A percentile compares a stretch with the other conserved stretches of the same genome.
These are phyloP conservation scores for Aurelia coerulea DNA, from an alignment of 30 jellyfish, hydroid and myxozoan genomes.

Conservation along the genomic window DNA sequence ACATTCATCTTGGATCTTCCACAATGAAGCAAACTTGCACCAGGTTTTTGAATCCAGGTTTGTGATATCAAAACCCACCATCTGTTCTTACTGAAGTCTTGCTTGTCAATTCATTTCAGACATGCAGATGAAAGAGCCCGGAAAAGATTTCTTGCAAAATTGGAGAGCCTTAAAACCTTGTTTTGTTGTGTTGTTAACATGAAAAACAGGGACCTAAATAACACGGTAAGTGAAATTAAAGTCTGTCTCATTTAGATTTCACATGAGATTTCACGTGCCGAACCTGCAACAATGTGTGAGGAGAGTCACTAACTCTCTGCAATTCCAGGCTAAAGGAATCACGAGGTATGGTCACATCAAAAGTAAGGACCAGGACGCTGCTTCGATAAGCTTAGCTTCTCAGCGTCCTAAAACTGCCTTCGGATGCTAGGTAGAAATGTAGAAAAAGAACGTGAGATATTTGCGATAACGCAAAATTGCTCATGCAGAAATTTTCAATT, in stretches of 20 bases:
- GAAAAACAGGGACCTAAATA: slow-evolving; percentile 71
- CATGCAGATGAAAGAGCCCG: neutral
- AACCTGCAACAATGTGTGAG: too few species aligned
- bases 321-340: too few species aligned
- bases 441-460: too few species aligned
- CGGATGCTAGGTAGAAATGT: too few species aligned
- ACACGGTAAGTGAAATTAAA: slow-evolving; percentile 37
- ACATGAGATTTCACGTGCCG: neutral
- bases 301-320: too few species aligned
- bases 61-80: neutral
- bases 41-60: too few species aligned
- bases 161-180: slow-evolving; percentile 49
- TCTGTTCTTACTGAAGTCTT: neutral
- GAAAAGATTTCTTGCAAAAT: slow-evolving; percentile 56
- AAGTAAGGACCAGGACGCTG: too few species aligned
- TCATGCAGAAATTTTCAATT: neutral
- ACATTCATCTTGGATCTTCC: too few species aligned
- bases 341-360: too few species aligned
- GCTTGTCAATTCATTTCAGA: neutral
- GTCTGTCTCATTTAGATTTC: neutral
- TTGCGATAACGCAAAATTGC: neutral
- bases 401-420: too few species aligned
- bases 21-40: too few species aligned
- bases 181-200: slow-evolving; percentile 68
- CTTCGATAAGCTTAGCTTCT: too few species aligned